Percentiles rank a stretch among this genome's conserved stretches.
phyloP scores from a whole-genome alignment of 1,140 invertebrate species.

The Cyclina sinensis region DNA sequence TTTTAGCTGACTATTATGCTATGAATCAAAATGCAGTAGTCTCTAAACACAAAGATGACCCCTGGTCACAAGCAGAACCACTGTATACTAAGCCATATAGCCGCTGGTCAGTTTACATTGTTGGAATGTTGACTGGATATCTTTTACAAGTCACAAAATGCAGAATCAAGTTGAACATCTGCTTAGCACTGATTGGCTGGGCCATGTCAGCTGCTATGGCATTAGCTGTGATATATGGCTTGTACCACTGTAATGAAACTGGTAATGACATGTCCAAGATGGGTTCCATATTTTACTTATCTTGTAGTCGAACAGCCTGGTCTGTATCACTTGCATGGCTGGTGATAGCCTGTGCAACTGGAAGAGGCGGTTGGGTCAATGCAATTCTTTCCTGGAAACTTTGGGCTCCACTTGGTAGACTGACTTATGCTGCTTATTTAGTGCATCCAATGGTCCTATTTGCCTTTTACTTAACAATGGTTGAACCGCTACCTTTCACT shows the following conservation, averaged over 20 bases:
- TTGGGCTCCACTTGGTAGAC: slow-evolving; percentile 93
- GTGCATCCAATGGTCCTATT: slow-evolving; percentile 89
- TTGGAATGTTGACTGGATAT: slow-evolving; percentile 33
- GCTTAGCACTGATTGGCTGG: neutral
- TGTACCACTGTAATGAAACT: slow-evolving; percentile 31
- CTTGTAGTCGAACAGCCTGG: slow-evolving; percentile 29
- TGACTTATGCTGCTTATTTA: slow-evolving; percentile 96
- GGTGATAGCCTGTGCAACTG: slow-evolving; percentile 38
- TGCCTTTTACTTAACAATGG: slow-evolving; percentile 28
- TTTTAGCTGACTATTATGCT: slow-evolving; percentile 14
- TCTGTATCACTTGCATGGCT: slow-evolving; percentile 27
- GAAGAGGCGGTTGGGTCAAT: slow-evolving; percentile 17
- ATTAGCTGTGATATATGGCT: slow-evolving; percentile 20
- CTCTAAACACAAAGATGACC: slow-evolving; percentile 17
- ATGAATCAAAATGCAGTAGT: slow-evolving; percentile 15
- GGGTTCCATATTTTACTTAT: slow-evolving; percentile 17
- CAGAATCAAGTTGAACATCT: neutral
- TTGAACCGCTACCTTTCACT: slow-evolving; percentile 2
- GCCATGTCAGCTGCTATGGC: neutral
- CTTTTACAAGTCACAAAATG: slow-evolving; percentile 15
- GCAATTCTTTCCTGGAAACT: slow-evolving; percentile 89
- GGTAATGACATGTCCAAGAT: slow-evolving; percentile 13
- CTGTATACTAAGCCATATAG: slow-evolving; percentile 16
- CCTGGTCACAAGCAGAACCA: neutral
- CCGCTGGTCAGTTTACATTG: slow-evolving; percentile 35